Evolutionary conservation across 30 jellyfish, hydroid and myxozoan species (phyloP), one percentile per base, ranked within the genome.

Genomic region (Chrysaora quinquecirrha): DNA sequence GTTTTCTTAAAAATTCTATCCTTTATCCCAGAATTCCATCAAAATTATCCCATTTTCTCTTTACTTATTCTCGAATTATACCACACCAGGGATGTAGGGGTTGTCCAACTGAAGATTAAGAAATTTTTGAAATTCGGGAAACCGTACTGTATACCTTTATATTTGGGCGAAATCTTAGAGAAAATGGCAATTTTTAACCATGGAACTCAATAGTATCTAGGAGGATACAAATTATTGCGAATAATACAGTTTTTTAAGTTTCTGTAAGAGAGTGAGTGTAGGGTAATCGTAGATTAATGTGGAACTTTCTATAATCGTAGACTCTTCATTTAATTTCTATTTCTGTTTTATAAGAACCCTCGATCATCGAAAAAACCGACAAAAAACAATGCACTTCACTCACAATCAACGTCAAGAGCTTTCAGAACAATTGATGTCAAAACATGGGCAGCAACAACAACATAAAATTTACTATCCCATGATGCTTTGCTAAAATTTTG

Each of bases 381-480:
- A 24, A 68, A 54, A 23, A 27, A 22, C 18, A 21, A 78, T 16
- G 38, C 64, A 21, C 56, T 16, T 34, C 81, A 29, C 60, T 76
- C 91, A 23, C 78, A 60, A 54, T 81, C 56, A 32, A 81, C 91
- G 33, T 81, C 91, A 18, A 75, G 84, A 46, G 91, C 94, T 20
- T 83, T 83, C 35, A 46, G 94, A 47, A 83, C 94, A 43, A 83
- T 83, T 14, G 67, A 83, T 69, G 94, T 83, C 61, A 72, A 84
- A 10, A 46, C 66, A 83, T 83, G 94, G 94, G 87, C 63, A 30
- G 63, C 80, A n/a, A n/a, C n/a, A n/a, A n/a, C n/a, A n/a, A n/a
- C n/a, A 69, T 10, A 47, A 30, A 20, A 34, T 65, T 65, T 24
- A 65, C n/a, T 0, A 0, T 65, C 25, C 6, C 6, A 14, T 38